Evolutionary conservation across 35 echinoderm and acorn worm species (phyloP).

Genomic region (Eucidaris tribuloides): DNA sequence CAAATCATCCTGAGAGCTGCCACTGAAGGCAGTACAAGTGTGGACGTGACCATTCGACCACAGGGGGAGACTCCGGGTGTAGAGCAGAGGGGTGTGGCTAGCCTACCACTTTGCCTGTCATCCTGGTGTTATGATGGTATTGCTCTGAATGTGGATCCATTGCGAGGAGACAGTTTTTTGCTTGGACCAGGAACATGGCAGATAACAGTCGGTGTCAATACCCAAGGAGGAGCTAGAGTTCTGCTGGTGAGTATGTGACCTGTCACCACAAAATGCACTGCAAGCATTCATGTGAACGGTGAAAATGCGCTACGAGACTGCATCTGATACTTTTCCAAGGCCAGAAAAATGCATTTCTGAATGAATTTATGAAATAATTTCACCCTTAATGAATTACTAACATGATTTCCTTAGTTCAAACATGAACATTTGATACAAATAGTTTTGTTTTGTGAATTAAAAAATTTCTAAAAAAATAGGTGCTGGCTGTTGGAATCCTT

Average conservation of each 20-base stretch:
- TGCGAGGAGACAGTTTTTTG: constrained; percentile 2
- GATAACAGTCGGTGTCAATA: constrained; percentile 37
- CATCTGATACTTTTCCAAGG: too few species aligned
- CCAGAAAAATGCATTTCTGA: too few species aligned
- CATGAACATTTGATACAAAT: too few species aligned
- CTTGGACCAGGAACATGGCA: constrained; percentile 61
- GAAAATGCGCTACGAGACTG: too few species aligned
- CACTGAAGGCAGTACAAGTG: constrained; percentile 45
- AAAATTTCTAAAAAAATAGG: too few species aligned
- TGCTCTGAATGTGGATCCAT: constrained; percentile 16
- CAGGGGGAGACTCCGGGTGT: not conserved
- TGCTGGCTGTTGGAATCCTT: too few species aligned
- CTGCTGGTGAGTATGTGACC: constrained; percentile 77
- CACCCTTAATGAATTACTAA: too few species aligned
- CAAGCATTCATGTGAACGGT: too few species aligned
- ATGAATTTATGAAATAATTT: too few species aligned
- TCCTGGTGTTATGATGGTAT: constrained; percentile 69
- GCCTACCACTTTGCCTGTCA: constrained; percentile 37
- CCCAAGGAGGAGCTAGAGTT: constrained; percentile 73
- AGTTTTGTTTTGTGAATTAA: too few species aligned
- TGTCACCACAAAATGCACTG: too few species aligned
- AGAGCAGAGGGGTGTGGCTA: constrained; percentile 19
- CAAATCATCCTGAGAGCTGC: constrained; percentile 58
- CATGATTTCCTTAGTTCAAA: too few species aligned
- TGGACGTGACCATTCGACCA: constrained; percentile 66